Conservation (phyloP, 2,113 vertebrate genomes). For the Mirza zaza region DNA sequence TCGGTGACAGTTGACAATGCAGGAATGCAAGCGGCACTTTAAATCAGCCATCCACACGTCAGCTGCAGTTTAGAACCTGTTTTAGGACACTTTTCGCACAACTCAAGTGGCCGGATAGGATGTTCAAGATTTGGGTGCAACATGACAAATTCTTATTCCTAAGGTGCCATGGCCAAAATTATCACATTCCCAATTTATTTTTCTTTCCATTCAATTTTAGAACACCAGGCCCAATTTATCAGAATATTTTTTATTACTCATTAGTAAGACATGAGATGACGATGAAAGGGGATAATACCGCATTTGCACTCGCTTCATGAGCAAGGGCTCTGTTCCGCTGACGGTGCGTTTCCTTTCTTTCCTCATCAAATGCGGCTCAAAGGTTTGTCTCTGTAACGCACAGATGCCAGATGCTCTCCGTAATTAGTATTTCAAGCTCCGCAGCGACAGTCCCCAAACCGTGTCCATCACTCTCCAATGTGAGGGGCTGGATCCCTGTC, state of each 20-base stretch:
- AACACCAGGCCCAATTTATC: slow-evolving; percentile 62
- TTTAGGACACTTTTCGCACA: accelerated
- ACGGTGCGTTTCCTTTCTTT: slow-evolving; percentile 52
- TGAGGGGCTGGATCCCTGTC: neutral
- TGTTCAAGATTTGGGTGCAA: neutral
- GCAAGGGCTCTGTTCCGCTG: slow-evolving; percentile 38
- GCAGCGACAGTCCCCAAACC: neutral
- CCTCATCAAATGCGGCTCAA: slow-evolving; percentile 62
- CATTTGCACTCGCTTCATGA: slow-evolving; percentile 31
- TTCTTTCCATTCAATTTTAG: slow-evolving; percentile 63
- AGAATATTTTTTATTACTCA: slow-evolving; percentile 70
- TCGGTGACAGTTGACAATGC: neutral
- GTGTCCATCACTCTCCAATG: neutral
- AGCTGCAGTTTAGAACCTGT: accelerated
- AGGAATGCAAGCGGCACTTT: no score
- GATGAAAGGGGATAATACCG: slow-evolving; percentile 37
- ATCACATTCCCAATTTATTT: neutral
- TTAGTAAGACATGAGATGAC: slow-evolving; percentile 56
- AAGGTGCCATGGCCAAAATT: slow-evolving; percentile 52
- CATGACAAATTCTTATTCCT: neutral
- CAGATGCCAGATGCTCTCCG: slow-evolving; percentile 52
- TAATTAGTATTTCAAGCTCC: slow-evolving; percentile 32
- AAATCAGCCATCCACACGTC: accelerated
- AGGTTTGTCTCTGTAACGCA: neutral
- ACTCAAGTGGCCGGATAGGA: neutral